These are phyloP conservation scores for Sceloporus undulatus DNA, from an alignment of 2,113 vertebrate species.

Conservation along the genomic window DNA sequence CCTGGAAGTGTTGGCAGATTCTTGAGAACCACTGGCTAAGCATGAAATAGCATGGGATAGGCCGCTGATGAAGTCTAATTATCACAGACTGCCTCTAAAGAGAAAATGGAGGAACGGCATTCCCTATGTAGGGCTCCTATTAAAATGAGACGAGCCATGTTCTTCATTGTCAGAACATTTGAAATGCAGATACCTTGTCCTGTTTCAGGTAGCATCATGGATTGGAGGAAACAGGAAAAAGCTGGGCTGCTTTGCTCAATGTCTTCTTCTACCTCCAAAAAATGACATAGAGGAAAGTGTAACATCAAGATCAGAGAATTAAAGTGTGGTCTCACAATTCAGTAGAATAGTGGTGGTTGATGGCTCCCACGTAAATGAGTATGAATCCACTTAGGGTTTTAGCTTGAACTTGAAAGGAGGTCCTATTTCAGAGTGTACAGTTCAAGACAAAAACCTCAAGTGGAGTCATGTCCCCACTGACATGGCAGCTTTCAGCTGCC, in stretches of 20 bases:
- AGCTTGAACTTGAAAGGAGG: too few species aligned
- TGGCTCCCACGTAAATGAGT: too few species aligned
- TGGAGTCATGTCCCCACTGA: too few species aligned
- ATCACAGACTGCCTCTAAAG: background rate
- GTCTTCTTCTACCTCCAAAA: background rate
- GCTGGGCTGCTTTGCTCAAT: too few species aligned
- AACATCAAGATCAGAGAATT: background rate
- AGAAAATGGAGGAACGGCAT: background rate
- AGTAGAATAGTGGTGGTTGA: background rate
- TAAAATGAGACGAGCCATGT: background rate
- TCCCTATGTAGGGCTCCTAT: background rate
- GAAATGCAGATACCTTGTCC: background rate
- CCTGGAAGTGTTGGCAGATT: background rate
- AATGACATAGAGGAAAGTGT: too few species aligned
- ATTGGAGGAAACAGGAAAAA: background rate
- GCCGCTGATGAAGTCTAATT: background rate
- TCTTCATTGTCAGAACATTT: background rate
- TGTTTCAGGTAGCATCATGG: background rate
- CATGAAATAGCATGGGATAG: background rate
- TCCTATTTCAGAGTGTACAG: too few species aligned
- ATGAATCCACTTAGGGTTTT: too few species aligned
- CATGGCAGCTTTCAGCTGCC: too few species aligned
- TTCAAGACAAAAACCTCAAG: too few species aligned
- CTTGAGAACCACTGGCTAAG: constrained; percentile 2
- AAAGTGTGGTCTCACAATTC: background rate